Evolutionary conservation across 2,113 vertebrate genomes (phyloP).

Genomic region (Agapornis roseicollis): DNA sequence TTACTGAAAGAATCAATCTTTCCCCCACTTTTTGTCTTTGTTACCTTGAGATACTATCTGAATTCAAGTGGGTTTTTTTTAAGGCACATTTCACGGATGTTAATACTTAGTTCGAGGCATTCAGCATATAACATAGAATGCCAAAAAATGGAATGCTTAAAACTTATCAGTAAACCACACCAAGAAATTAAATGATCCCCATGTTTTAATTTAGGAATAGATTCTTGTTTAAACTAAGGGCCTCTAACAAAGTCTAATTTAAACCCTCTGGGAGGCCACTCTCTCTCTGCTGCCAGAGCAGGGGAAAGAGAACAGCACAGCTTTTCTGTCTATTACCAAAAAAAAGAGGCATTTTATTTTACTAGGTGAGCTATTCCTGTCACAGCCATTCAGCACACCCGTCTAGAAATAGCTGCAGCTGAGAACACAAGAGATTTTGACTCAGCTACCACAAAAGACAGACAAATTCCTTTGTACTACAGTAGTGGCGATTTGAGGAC

Average conservation of each 20-base stretch:
- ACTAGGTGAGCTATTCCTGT: not conserved
- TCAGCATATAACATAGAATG: not conserved
- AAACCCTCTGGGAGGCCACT: not conserved
- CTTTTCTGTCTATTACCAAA: not conserved
- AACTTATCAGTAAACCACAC: not conserved
- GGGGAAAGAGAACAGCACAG: not conserved
- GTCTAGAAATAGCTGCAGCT: constrained; percentile 40
- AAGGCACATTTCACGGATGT: not conserved
- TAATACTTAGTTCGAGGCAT: not conserved
- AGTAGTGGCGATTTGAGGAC: not conserved
- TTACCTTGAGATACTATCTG: not conserved
- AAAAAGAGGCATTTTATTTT: not conserved
- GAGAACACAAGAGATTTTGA: constrained; percentile 4
- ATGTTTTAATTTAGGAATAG: not conserved
- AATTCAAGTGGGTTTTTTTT: not conserved
- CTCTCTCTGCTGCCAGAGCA: not conserved
- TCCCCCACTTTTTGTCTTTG: not conserved
- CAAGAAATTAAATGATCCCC: not conserved
- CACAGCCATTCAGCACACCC: not conserved
- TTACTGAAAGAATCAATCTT: not conserved
- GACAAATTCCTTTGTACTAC: not conserved
- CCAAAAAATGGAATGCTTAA: not conserved
- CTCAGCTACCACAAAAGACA: constrained; percentile 1
- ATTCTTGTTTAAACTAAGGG: not conserved
- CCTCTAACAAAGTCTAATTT: not conserved